Evolutionary conservation across 2,113 vertebrate species (phyloP).

Genomic region (Arvicanthis niloticus): DNA sequence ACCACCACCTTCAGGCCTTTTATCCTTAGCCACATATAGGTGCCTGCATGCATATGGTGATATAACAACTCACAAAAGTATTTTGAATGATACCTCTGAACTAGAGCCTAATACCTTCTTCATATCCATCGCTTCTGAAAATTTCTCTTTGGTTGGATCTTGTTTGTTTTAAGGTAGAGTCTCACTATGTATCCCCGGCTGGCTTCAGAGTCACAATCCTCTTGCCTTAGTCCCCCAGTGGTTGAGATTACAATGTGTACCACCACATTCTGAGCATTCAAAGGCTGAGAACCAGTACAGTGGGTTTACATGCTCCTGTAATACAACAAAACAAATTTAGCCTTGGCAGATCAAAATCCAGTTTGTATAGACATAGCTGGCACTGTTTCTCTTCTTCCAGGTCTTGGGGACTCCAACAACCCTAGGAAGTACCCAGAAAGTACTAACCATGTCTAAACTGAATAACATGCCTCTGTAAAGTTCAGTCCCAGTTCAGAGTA

Average conservation of each 20-base stretch:
- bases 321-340: neutral
- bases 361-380: neutral
- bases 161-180: too few relatives aligned
- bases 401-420: neutral
- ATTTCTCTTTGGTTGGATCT: neutral
- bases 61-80: neutral
- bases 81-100: slow-evolving; percentile 18
- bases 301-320: neutral
- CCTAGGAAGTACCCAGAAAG: neutral
- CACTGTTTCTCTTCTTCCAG: neutral
- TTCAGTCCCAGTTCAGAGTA: slow-evolving; percentile 44
- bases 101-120: neutral
- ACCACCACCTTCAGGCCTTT: neutral
- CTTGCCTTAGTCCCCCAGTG: neutral
- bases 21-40: neutral
- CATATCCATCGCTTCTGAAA: neutral
- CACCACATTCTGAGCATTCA: neutral
- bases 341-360: neutral
- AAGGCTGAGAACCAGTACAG: neutral
- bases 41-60: neutral
- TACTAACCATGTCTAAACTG: neutral
- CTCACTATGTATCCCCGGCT: neutral
- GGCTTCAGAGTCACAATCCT: neutral
- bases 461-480: neutral
- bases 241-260: neutral